Evolutionary conservation across 2,888 invertebrate species (phyloP).

Genomic region (Ectemnius lituratus): DNA sequence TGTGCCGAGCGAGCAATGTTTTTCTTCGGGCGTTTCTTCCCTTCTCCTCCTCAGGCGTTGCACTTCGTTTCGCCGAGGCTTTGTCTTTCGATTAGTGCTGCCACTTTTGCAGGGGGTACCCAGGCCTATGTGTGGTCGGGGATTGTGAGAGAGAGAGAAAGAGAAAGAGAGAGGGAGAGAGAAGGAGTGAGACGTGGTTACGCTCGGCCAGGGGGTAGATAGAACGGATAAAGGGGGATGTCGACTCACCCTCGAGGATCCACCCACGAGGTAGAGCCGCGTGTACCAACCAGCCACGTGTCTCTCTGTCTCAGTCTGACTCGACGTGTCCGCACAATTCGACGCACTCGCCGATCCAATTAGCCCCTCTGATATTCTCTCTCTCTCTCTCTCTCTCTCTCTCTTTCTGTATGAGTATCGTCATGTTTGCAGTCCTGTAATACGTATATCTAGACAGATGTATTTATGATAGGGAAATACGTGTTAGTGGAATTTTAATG

Average conservation of each 20-base stretch:
- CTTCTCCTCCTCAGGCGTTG: neutral
- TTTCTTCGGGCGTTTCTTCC: neutral
- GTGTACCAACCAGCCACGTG: neutral
- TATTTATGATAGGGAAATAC: neutral
- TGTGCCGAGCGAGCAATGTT: neutral
- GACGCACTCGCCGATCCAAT: neutral
- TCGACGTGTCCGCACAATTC: neutral
- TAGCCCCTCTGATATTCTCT: too few relatives aligned
- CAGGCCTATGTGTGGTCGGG: neutral
- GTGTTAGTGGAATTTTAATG: constrained; percentile 14
- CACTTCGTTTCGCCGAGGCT: constrained; percentile 2
- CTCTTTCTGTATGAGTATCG: neutral
- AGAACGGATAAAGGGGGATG: neutral
- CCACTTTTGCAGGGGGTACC: neutral
- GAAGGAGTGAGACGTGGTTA: neutral
- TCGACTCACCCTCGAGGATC: constrained; percentile 2
- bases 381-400: constrained; percentile 14
- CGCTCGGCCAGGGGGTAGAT: neutral
- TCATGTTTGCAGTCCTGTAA: neutral
- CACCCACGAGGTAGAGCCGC: neutral
- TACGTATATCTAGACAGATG: neutral
- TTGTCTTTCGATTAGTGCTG: constrained; percentile 8
- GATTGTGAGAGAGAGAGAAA: neutral
- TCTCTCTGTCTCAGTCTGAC: neutral
- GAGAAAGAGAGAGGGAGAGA: neutral